These are phyloP conservation scores for Malacosoma neustria DNA, from an alignment of 2,888 invertebrate genomes.

Conservation along the genomic window DNA sequence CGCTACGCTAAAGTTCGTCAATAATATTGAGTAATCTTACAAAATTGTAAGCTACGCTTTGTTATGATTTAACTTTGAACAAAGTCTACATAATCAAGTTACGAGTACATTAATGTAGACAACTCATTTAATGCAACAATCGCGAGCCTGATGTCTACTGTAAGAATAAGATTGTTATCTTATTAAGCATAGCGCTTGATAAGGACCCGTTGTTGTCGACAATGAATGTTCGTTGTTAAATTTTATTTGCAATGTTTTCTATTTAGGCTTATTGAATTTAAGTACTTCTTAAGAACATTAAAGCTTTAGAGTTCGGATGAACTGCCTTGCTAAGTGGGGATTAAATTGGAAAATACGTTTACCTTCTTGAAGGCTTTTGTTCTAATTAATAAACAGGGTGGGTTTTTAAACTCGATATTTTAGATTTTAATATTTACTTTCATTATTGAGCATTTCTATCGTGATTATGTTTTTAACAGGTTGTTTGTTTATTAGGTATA, in stretches of 20 bases:
- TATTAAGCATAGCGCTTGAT: slow-evolving; percentile 16
- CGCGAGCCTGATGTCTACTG: slow-evolving; percentile 26
- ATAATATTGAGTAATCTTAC: too few relatives aligned
- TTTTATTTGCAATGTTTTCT: slow-evolving; percentile 10
- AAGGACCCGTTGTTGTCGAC: slow-evolving; percentile 6
- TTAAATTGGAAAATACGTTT: background rate
- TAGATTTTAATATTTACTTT: background rate
- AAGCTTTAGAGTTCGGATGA: background rate
- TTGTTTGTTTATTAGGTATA: too few relatives aligned
- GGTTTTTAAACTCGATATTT: background rate
- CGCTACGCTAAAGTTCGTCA: too few relatives aligned
- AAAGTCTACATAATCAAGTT: too few relatives aligned
- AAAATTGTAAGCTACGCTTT: too few relatives aligned
- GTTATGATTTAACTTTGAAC: too few relatives aligned
- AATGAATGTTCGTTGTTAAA: slow-evolving; percentile 11
- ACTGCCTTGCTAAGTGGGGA: background rate
- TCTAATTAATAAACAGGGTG: background rate
- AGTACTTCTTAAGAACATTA: background rate
- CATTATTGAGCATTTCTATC: too few relatives aligned
- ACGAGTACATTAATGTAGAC: background rate
- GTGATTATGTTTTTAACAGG: too few relatives aligned
- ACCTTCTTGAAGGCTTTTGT: background rate
- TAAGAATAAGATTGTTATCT: slow-evolving; percentile 34
- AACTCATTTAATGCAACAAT: slow-evolving; percentile 16
- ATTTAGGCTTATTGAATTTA: background rate